Percentiles rank a stretch among this genome's conserved stretches.
phyloP scores from a whole-genome alignment of 2,113 vertebrate species.

The Plecotus auritus region DNA sequence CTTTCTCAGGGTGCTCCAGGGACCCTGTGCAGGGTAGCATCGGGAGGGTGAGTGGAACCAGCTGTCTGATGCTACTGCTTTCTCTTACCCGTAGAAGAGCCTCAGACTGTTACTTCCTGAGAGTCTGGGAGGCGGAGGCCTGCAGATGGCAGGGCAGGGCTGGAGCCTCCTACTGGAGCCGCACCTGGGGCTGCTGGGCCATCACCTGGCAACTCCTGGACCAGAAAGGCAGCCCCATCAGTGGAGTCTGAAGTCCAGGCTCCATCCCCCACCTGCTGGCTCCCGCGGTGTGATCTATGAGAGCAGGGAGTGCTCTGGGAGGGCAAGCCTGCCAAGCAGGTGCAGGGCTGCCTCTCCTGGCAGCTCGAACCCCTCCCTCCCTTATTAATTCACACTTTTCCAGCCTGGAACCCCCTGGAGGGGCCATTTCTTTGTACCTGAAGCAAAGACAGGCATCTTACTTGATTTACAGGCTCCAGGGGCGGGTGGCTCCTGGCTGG shows the following conservation, averaged over 20 bases:
- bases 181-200: not conserved
- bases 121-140: not conserved
- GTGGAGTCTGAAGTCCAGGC: not conserved
- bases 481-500: conserved; percentile 53
- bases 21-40: not conserved
- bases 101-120: not conserved
- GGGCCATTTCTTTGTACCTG: conserved; percentile 68
- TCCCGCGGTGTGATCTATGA: conserved; percentile 52
- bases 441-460: conserved; percentile 64
- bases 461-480: conserved; percentile 74
- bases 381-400: conserved; percentile 73
- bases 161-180: fast-evolving
- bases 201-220: not conserved
- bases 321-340: conserved; percentile 19
- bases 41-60: not conserved
- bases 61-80: not conserved
- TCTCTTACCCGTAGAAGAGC: not conserved
- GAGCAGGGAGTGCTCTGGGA: not conserved
- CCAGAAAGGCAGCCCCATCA: not conserved
- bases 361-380: conserved; percentile 57
- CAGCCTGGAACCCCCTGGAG: conserved; percentile 60
- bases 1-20: not conserved
- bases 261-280: not conserved
- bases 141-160: not conserved
- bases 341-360: conserved; percentile 52